Conservation (phyloP, 2,888 invertebrate genomes). For the Argyresthia albistria region DNA sequence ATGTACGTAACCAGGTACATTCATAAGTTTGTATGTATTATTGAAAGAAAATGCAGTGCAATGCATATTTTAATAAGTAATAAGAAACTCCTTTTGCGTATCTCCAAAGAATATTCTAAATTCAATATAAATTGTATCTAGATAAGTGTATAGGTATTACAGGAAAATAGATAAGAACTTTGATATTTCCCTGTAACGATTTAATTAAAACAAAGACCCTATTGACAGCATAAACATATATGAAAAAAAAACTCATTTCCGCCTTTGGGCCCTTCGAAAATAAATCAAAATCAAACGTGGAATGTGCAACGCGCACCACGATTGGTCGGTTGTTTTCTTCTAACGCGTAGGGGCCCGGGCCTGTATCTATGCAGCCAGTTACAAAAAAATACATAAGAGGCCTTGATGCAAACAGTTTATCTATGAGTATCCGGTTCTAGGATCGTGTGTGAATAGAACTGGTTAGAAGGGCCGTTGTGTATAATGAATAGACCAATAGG, state of each 20-base stretch:
- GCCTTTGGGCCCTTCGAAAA: slow-evolving; percentile 28
- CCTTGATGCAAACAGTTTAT: slow-evolving; percentile 5
- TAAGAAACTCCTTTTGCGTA: no score
- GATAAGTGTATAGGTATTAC: no score
- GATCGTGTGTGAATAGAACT: slow-evolving; percentile 14
- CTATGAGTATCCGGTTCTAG: slow-evolving; percentile 15
- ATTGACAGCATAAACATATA: no score
- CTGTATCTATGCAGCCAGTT: slow-evolving; percentile 10
- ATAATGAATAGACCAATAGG: not conserved
- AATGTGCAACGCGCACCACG: slow-evolving; percentile 15
- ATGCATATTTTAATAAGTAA: no score
- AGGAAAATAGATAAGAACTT: no score
- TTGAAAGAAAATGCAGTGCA: no score
- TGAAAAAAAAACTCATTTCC: not conserved
- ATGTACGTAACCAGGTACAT: no score
- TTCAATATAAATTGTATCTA: no score
- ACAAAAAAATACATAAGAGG: slow-evolving; percentile 14
- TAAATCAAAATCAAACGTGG: slow-evolving; percentile 27
- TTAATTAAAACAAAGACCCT: no score
- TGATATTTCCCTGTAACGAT: no score
- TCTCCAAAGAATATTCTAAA: no score
- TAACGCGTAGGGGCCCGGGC: slow-evolving; percentile 19
- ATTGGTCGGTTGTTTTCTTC: slow-evolving; percentile 24
- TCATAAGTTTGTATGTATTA: no score
- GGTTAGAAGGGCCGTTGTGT: slow-evolving; percentile 14